Evolutionary conservation across 2,113 vertebrate genomes (phyloP).

Genomic region (Bufo bufo): DNA sequence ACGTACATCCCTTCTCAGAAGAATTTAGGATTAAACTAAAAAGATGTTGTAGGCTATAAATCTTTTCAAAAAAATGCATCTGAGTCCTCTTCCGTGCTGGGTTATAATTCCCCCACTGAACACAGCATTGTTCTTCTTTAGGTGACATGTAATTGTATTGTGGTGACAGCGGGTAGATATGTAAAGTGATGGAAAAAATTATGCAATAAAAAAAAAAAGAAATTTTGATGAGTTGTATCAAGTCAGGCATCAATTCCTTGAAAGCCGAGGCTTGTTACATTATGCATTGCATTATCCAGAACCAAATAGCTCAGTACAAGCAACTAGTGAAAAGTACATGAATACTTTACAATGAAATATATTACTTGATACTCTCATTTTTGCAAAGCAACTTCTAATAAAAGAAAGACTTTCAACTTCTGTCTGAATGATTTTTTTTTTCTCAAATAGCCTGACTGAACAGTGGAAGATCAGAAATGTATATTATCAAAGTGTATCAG

Average conservation of each 20-base stretch:
- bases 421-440: constrained; percentile 49
- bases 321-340: constrained; percentile 52
- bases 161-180: background rate
- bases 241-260: constrained; percentile 30
- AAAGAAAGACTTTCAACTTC: constrained; percentile 56
- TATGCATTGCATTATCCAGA: constrained; percentile 51
- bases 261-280: constrained; percentile 42
- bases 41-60: constrained; percentile 6
- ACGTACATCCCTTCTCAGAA: background rate
- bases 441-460: constrained; percentile 54
- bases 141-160: constrained; percentile 39
- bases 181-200: constrained; percentile 42
- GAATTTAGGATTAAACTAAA: constrained; percentile 14
- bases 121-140: background rate
- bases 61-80: constrained; percentile 21
- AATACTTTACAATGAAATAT: constrained; percentile 57
- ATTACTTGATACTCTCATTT: constrained; percentile 56
- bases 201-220: constrained; percentile 34
- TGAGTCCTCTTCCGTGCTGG: background rate
- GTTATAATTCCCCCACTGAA: background rate
- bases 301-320: constrained; percentile 44
- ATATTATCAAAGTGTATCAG: constrained; percentile 58
- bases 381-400: constrained; percentile 59
- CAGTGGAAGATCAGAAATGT: constrained; percentile 57
- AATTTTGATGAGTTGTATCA: constrained; percentile 30